Percentiles rank a stretch among this genome's conserved stretches.
Conservation (phyloP, 2,888 invertebrate species). For the Lasioglossum villosulum region DNA sequence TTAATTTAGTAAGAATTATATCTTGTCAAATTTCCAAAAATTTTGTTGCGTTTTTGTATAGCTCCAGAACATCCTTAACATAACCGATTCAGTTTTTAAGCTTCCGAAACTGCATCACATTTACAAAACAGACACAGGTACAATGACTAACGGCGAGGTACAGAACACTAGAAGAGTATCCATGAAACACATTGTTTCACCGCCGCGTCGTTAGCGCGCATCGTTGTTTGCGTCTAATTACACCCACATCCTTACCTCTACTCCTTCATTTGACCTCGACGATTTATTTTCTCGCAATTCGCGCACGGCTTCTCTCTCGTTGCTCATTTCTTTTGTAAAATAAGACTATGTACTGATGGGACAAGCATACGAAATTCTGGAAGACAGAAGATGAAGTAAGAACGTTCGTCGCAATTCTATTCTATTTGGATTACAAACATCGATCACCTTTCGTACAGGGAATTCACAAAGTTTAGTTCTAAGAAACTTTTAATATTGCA, state of each 20-base stretch:
- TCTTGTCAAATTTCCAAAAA: too few relatives aligned
- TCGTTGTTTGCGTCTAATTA: conserved; percentile 39
- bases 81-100: not conserved
- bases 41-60: too few relatives aligned
- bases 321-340: not conserved
- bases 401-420: not conserved
- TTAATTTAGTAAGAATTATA: too few relatives aligned
- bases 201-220: conserved; percentile 34
- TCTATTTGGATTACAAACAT: not conserved
- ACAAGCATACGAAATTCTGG: not conserved
- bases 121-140: not conserved
- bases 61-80: too few relatives aligned
- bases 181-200: conserved; percentile 26
- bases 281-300: conserved; percentile 10
- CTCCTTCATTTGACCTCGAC: conserved; percentile 17
- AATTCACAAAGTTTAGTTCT: too few relatives aligned
- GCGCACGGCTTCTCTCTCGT: not conserved
- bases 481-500: too few relatives aligned
- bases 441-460: not conserved
- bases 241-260: conserved; percentile 27
- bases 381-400: not conserved
- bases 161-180: not conserved
- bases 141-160: not conserved
- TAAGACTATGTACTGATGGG: too few relatives aligned
- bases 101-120: not conserved